phyloP scores from a whole-genome alignment of 92 coral and sea anemone genomes.

The Meandrina meandrites region DNA sequence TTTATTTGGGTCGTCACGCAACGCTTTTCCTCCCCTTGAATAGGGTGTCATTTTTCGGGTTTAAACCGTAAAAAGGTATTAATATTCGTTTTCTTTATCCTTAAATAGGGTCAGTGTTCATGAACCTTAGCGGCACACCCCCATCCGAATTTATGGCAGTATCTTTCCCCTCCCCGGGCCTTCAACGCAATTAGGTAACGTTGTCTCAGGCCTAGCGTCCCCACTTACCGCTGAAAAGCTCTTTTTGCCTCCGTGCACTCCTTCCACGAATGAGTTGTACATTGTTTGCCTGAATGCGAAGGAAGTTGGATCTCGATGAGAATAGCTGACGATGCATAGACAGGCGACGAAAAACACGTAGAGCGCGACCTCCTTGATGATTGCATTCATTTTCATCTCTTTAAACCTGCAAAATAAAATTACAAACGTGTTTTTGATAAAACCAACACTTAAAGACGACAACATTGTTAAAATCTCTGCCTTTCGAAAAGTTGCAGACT shows the following conservation, averaged over 20 bases:
- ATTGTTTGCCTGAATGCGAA: conserved; percentile 71
- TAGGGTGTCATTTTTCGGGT: no score
- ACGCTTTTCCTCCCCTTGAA: no score
- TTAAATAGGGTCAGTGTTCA: no score
- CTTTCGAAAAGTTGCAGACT: not conserved
- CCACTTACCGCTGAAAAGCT: conserved; percentile 73
- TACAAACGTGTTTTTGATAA: not conserved
- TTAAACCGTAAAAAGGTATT: no score
- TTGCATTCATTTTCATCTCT: conserved; percentile 88
- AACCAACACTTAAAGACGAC: not conserved
- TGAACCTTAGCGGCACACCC: no score
- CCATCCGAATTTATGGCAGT: no score
- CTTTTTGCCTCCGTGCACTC: conserved; percentile 70
- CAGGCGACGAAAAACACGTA: conserved; percentile 88
- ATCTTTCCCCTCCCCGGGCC: no score
- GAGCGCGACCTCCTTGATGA: conserved; percentile 80
- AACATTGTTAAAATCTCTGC: not conserved
- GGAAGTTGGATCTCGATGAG: conserved; percentile 87
- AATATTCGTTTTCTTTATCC: no score
- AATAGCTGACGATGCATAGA: conserved; percentile 85
- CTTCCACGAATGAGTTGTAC: conserved; percentile 76
- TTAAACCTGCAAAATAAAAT: conserved; percentile 69
- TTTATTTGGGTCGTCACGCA: no score
- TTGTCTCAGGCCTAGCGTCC: no score
- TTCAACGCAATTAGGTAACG: no score